phyloP scores from a whole-genome alignment of 2,888 invertebrate genomes.

The Stenodera caucasica region DNA sequence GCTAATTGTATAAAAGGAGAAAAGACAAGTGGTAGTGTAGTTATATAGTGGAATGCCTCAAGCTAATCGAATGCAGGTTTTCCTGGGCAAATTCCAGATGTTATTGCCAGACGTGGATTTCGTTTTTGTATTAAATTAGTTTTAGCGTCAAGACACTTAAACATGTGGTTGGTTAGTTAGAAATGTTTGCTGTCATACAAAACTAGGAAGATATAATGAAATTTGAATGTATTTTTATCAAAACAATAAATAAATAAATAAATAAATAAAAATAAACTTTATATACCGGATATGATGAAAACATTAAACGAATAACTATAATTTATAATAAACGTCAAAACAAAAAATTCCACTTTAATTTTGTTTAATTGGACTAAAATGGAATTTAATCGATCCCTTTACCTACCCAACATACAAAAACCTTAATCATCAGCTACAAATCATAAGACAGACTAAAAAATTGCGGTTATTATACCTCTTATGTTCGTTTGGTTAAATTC shows the following conservation, averaged over 20 bases:
- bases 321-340: background rate
- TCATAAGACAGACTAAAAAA: constrained; percentile 11
- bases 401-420: background rate
- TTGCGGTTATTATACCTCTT: constrained; percentile 6
- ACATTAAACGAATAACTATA: too few species aligned
- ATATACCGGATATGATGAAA: too few species aligned
- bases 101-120: constrained; percentile 9
- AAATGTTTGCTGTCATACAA: background rate
- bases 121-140: constrained; percentile 11
- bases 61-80: constrained; percentile 15
- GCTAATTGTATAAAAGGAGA: background rate
- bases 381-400: constrained; percentile 6
- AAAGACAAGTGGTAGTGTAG: background rate
- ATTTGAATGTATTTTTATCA: background rate
- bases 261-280: too few species aligned
- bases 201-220: background rate
- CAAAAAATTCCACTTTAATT: background rate
- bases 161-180: background rate
- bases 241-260: too few species aligned
- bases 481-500: constrained; percentile 1
- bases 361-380: background rate
- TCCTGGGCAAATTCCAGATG: constrained; percentile 9
- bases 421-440: constrained; percentile 9
- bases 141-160: constrained; percentile 3
- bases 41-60: background rate